Conservation (phyloP, 2,888 invertebrate species). For the Agonopterix subpropinquella region DNA sequence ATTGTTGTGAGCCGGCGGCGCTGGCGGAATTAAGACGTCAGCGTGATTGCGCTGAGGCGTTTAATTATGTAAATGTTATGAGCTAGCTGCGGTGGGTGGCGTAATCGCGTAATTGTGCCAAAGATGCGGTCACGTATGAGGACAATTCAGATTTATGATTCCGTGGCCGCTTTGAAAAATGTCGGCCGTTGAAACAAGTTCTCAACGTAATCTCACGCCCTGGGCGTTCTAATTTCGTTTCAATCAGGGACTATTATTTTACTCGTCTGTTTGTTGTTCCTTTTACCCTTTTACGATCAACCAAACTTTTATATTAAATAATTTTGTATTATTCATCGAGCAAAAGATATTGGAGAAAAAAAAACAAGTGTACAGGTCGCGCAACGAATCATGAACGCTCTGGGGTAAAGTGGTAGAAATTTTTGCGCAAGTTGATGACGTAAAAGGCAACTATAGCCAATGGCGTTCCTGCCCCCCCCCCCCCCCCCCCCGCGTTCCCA, state of each 20-base stretch:
- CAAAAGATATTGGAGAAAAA: no score
- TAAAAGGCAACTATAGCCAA: no score
- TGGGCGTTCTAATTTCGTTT: conserved; percentile 9
- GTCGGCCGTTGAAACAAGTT: conserved; percentile 1
- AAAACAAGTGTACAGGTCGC: no score
- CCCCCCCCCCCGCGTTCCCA: no score
- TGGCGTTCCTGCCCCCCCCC: no score
- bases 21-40: conserved; percentile 74
- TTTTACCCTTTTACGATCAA: no score
- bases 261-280: neutral
- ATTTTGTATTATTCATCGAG: no score
- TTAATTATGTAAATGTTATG: conserved; percentile 74
- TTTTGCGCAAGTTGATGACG: no score
- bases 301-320: no score
- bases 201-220: conserved; percentile 4
- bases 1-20: conserved; percentile 67
- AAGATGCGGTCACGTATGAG: conserved; percentile 61
- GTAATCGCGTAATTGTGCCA: conserved; percentile 47
- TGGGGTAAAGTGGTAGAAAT: no score
- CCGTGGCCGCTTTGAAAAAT: conserved; percentile 26
- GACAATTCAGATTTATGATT: conserved; percentile 53
- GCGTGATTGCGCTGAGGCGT: conserved; percentile 68
- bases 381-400: no score
- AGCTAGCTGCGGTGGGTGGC: conserved; percentile 66
- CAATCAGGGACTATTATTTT: neutral